Base-by-base conservation (phyloP, 2,797 vertebrate species). In the Morus bassanus region DNA sequence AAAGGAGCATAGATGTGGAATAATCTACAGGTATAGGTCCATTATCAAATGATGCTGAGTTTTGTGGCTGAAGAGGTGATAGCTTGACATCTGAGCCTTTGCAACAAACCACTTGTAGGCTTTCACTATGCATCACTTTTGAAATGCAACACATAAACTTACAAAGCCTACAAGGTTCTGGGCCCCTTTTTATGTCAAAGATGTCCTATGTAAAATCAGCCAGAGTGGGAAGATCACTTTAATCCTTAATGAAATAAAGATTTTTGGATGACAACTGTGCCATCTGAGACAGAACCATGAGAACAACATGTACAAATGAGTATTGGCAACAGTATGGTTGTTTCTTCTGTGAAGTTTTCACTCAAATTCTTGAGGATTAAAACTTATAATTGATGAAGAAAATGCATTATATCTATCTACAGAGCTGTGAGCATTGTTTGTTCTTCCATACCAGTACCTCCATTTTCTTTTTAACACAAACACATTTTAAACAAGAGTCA, bases 21-120 rank as follows among this genome's bases (percentile, higher is more conserved):
- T 0, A 88, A 48, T 63, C 22, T 79, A 18, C 5, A 41, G 0
- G 2, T 50, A 13, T 10, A 69, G 11, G 7, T 50, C 11, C 7
- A 21, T 76, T 82, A 69, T 37, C 23, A 82, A 74, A 24, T 18
- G 6, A 72, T 53, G 1, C 2, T 43, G 1, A 11, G 5, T 51
- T 84, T 75, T 85, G 41, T n/a, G 11, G 15, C 21, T 56, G 37
- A 82, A 84, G 21, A 89, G 5, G 7, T 27, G 56, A 28, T 6
- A 39, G 56, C 11, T 61, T 70, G 18, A 35, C 10, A 82, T 16
- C 8, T 45, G 35, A 78, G 18, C 7, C 50, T 57, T 87, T 46
- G 11, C 25, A 77, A n/a, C 8, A 69, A 30, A 35, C 17, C 7
- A 8, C 14, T 61, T 69, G 23, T 43, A 7, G 0, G 30, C 22